Base-by-base conservation (phyloP, 2,888 invertebrate genomes). In the Machimus rusticus region DNA sequence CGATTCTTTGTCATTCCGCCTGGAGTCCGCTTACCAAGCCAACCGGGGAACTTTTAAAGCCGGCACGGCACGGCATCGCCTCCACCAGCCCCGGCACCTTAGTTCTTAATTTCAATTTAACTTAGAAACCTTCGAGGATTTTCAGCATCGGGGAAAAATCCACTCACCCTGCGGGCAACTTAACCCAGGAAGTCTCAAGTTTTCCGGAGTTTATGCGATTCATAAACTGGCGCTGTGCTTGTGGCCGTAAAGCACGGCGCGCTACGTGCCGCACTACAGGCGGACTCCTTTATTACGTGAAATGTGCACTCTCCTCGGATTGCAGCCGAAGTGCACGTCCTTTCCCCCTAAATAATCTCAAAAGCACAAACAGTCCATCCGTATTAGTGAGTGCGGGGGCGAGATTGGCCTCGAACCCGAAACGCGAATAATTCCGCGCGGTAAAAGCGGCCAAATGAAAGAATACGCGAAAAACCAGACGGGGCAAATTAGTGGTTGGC, bases 71-170 rank as follows among this genome's bases (percentile, higher is more conserved):
- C 28, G 0, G 23, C 23, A 4, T 14, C 9, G 6, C 2, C 19
- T 1, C 19, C 16, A 19, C n/a, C 19, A 57, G 57, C 23, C 28
- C 66, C 28, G 28, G 23, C 3, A 23, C 66, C 66, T 66, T 66
- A 8, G 66, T 66, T 23, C 78, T 78, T 78, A 37, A 78, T 78
- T 78, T 78, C 43, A 78, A 78, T 78, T 78, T 78, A 78, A 78
- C 19, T 78, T 39, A 19, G 37, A 19, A 19, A 77, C 77, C 77
- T 39, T 77, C 39, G 34, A 43, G 43, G 46, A 43, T 78, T 43
- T 46, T 78, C 19, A 78, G 39, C 2, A 23, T 28, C 66, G 66
- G 66, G 78, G 43, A 43, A 78, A 78, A 78, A 78, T 78, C 23
- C 43, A 78, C 78, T 78, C 43, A 8, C 39, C 39, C 78, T 66